Evolutionary conservation across 2,888 invertebrate genomes (phyloP), one percentile per base, ranked within the genome.

Genomic region (Ametastegia equiseti): DNA sequence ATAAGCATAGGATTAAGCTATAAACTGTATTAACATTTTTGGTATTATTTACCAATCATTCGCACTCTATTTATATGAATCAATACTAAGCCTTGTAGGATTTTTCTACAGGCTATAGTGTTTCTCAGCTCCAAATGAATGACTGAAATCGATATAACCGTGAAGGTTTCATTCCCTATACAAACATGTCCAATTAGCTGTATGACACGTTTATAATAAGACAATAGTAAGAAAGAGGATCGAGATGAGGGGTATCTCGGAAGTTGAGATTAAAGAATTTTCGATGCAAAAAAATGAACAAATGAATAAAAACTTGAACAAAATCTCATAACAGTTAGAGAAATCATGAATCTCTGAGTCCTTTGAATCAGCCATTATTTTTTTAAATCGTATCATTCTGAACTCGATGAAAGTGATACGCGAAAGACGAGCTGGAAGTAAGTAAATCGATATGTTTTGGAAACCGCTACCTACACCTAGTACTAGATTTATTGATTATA

Each of bases 1-100:
- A n/a, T 78, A 57, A 42, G 57, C 42, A 71, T 80, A 54, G 71
- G 27, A 54, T 67, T 80, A 71, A 71, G 71, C 30, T 0, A 30
- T 30, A 27, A 27, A 69, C 33, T 19, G 27, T 71, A 54, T 80
- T 54, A 42, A 33, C 33, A 54, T 54, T 54, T 80, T 80, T 30
- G 69, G 7, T 67, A 2, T 30, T 67, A 67, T 50, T 36, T 33
- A 45, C 23, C 42, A 19, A 45, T 45, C n/a, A 71, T 11, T 45
- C 47, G 23, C 30, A 45, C n/a, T 69, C 50, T 50, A 23, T 73
- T 75, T 36, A 54, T n/a, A 45, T 36, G 9, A 19, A 71, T 47
- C 45, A 27, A 71, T 13, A 45, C 27, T 47, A 71, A 71, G 23
- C 47, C n/a, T 30, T 45, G 45, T 47, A 45, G 7, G 15, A n/a